phyloP scores from a whole-genome alignment of 2,797 vertebrate species.

The Pangasius larnaudii region DNA sequence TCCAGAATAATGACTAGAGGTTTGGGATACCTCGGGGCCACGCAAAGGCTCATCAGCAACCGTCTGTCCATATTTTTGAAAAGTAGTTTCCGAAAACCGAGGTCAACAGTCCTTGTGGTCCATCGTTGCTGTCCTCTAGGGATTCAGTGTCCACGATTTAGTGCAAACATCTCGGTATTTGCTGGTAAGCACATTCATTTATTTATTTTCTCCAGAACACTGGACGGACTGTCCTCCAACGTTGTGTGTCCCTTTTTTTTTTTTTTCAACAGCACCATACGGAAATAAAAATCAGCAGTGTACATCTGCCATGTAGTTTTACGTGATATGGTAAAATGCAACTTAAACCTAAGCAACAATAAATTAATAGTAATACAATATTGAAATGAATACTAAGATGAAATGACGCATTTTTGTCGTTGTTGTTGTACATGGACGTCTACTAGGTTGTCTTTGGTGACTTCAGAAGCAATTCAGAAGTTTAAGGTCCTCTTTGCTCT shows the following conservation, averaged over 20 bases:
- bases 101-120: slow-evolving; percentile 12
- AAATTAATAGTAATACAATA: slow-evolving; percentile 50
- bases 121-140: background rate
- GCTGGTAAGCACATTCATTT: slow-evolving; percentile 40
- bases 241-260: background rate
- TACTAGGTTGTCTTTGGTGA: background rate
- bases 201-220: background rate
- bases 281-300: slow-evolving; percentile 46
- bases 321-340: slow-evolving; percentile 26
- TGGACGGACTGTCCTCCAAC: slow-evolving; percentile 25
- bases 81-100: background rate
- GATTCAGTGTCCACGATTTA: slow-evolving; percentile 15
- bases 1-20: slow-evolving; percentile 21
- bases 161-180: slow-evolving; percentile 30
- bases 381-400: slow-evolving; percentile 19
- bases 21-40: background rate
- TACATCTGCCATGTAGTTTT: slow-evolving; percentile 38
- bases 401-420: background rate
- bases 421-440: background rate
- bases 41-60: background rate
- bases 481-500: background rate
- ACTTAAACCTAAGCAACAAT: slow-evolving; percentile 41
- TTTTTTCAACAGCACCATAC: slow-evolving; percentile 46
- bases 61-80: background rate
- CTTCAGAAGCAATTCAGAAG: background rate